Evolutionary conservation across 2,888 invertebrate species (phyloP).

Genomic region (Strigamia maritima): DNA sequence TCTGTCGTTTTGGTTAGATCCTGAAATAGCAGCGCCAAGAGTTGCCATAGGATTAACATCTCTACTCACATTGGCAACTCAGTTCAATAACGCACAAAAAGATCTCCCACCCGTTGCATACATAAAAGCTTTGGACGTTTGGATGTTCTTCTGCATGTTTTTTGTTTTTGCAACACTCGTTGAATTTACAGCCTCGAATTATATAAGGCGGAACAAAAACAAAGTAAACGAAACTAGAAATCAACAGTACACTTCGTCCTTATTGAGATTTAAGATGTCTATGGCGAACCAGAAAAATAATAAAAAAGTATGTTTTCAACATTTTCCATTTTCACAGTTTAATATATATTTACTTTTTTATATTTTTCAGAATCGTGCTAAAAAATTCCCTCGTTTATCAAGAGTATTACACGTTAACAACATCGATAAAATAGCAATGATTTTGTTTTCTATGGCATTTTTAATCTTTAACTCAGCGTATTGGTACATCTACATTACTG

Average conservation of each 20-base stretch:
- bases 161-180: neutral
- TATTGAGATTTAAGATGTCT: no score
- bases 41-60: neutral
- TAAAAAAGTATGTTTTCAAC: no score
- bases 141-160: constrained; percentile 17
- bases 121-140: neutral
- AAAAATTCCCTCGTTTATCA: no score
- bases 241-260: no score
- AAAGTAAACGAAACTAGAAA: neutral
- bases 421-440: neutral
- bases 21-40: neutral
- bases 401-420: no score
- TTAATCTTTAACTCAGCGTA: neutral
- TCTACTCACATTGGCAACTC: neutral
- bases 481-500: neutral
- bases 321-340: no score
- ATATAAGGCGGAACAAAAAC: neutral
- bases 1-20: neutral
- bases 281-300: no score
- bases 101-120: neutral
- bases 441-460: neutral
- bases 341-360: no score
- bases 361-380: no score
- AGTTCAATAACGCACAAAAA: neutral
- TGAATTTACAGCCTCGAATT: neutral